These are phyloP conservation scores for Manis pentadactyla DNA, from an alignment of 2,797 vertebrate genomes.

Conservation along the genomic window DNA sequence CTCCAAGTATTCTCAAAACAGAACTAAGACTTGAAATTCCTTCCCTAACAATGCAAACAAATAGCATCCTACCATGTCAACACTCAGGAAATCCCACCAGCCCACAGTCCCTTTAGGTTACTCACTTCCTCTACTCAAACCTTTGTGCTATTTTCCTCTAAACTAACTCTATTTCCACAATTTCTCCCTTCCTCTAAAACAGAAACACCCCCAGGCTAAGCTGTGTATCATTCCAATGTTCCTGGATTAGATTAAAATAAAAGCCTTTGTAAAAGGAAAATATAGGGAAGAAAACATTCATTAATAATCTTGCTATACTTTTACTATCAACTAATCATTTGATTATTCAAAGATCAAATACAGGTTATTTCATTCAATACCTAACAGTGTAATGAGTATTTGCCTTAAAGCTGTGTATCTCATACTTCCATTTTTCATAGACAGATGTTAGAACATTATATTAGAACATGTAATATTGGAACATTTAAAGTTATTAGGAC, in stretches of 20 bases:
- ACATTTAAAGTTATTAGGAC: slow-evolving; percentile 1
- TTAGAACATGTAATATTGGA: background rate
- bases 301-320: background rate
- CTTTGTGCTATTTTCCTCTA: background rate
- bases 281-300: background rate
- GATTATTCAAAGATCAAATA: background rate
- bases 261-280: slow-evolving; percentile 6
- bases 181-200: background rate
- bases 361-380: background rate
- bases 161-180: background rate
- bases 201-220: background rate
- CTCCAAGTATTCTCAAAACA: slow-evolving; percentile 10
- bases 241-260: background rate
- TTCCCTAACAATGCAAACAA: background rate
- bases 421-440: background rate
- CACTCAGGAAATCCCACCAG: background rate
- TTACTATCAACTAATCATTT: background rate
- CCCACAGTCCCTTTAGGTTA: background rate
- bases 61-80: background rate
- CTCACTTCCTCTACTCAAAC: background rate
- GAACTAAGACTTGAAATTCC: background rate
- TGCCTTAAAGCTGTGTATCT: background rate
- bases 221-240: background rate
- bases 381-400: background rate
- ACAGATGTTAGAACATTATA: background rate